Percentiles rank a stretch among this genome's conserved stretches.
phyloP scores from a whole-genome alignment of 2,797 vertebrate species.

The Hozukius guyotensis region DNA sequence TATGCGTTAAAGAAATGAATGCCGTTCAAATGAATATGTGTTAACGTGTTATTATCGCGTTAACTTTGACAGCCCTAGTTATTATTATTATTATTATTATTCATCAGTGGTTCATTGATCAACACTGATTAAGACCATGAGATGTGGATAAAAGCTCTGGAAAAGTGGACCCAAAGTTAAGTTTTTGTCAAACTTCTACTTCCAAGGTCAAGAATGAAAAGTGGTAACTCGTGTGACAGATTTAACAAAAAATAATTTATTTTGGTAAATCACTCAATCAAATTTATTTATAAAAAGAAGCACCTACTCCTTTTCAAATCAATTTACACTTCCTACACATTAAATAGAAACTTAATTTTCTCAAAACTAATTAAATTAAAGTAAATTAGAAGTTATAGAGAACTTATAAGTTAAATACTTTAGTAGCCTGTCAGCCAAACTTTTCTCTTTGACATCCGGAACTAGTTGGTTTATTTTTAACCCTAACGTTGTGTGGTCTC shows the following conservation, averaged over 20 bases:
- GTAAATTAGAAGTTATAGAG: neutral
- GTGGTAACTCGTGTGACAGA: neutral
- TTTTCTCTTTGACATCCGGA: neutral
- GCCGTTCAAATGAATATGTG: too few species aligned
- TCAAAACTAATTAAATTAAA: neutral
- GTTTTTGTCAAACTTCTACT: neutral
- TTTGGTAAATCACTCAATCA: neutral
- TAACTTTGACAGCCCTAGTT: too few species aligned
- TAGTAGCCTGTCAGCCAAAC: neutral
- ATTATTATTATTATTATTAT: neutral
- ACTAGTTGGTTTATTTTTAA: neutral
- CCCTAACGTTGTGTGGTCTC: neutral
- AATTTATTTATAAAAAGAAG: neutral
- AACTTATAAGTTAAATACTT: neutral
- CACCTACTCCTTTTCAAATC: neutral
- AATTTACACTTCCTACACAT: neutral
- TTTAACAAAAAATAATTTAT: neutral
- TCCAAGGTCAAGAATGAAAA: neutral
- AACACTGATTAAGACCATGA: neutral
- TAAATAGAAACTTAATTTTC: neutral
- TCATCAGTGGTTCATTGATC: neutral
- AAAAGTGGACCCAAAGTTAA: neutral
- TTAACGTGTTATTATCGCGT: too few species aligned
- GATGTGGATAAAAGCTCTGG: neutral
- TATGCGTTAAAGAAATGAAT: too few species aligned